Base-by-base conservation (phyloP, 2,113 vertebrate genomes). In the Dermatemys mawii region DNA sequence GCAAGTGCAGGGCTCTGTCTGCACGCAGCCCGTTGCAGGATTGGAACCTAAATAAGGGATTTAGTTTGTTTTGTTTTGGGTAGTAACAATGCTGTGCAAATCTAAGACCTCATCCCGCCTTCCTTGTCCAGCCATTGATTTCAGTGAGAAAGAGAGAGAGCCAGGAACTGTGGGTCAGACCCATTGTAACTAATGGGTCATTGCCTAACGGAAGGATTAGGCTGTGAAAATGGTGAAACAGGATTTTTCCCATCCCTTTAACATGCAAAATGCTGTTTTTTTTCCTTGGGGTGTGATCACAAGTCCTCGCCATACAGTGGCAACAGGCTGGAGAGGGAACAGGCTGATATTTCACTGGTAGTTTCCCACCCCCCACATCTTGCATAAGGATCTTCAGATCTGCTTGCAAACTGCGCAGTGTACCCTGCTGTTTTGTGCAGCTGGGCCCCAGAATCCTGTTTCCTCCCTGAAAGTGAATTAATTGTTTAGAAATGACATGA, bases 381-480 rank as follows among this genome's bases (percentile, higher is more conserved):
- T 84, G 16, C 55, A 35, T 41, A 49, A n/a, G 29, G 35, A 78
- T 87, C 86, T 57, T 51, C 3, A 1, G 75, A 48, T 90, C 93
- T 60, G 44, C 46, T 78, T 57, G 35, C 35, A 35, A 21, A 3
- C n/a, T 44, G 73, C 67, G 48, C 81, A 67, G 41, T 93, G 8
- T 0, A 11, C 50, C 11, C 26, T 86, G 32, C 81, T 55, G 53
- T 50, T 41, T 78, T 21, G 32, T 81, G 81, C 81, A 53, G 87
- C 90, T 29, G 54, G 63, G 92, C 84, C 94, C 90, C 78, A 82
- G 93, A 95, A 92, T 95, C 92, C 87, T 83, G 38, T 95, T 95
- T 91, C 89, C 83, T 81, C 41, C 86, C 54, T 92, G 83, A 94
- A 83, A 83, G 82, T 83, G 85, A 67, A 60, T 83, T 94, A 83